These are phyloP conservation scores for Trematomus bernacchii DNA, from an alignment of 2,797 vertebrate species.

Conservation along the genomic window DNA sequence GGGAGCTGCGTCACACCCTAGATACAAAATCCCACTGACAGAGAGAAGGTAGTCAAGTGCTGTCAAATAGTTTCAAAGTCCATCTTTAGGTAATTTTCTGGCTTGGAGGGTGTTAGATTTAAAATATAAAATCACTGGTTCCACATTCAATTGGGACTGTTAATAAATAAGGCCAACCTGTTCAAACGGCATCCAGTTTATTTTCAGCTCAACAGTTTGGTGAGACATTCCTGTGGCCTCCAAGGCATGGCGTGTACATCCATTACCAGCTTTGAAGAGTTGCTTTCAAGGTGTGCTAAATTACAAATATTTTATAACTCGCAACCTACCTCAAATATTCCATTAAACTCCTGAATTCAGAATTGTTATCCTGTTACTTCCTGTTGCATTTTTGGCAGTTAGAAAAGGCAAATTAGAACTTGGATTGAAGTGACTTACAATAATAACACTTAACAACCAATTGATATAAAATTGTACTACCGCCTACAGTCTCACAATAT, in stretches of 20 bases:
- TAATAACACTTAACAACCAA: constrained; percentile 26
- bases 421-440: constrained; percentile 41
- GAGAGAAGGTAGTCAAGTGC: constrained; percentile 34
- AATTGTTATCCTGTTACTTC: constrained; percentile 31
- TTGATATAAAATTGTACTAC: constrained; percentile 41
- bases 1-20: constrained; percentile 15
- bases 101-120: constrained; percentile 20
- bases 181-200: constrained; percentile 30
- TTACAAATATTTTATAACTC: constrained; percentile 23
- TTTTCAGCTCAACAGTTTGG: constrained; percentile 25
- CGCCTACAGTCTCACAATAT: constrained; percentile 49
- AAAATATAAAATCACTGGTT: background rate
- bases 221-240: constrained; percentile 42
- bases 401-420: constrained; percentile 54
- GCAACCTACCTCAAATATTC: constrained; percentile 7
- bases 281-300: constrained; percentile 31
- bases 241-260: constrained; percentile 34
- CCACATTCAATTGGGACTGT: constrained; percentile 52
- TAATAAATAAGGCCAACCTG: constrained; percentile 51
- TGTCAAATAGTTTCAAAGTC: constrained; percentile 24
- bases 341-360: constrained; percentile 5
- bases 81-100: constrained; percentile 9
- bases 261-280: constrained; percentile 30
- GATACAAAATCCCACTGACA: constrained; percentile 30
- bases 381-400: constrained; percentile 54